Base-by-base conservation (phyloP, 2,888 invertebrate species). In the Opisthograptis luteolata region DNA sequence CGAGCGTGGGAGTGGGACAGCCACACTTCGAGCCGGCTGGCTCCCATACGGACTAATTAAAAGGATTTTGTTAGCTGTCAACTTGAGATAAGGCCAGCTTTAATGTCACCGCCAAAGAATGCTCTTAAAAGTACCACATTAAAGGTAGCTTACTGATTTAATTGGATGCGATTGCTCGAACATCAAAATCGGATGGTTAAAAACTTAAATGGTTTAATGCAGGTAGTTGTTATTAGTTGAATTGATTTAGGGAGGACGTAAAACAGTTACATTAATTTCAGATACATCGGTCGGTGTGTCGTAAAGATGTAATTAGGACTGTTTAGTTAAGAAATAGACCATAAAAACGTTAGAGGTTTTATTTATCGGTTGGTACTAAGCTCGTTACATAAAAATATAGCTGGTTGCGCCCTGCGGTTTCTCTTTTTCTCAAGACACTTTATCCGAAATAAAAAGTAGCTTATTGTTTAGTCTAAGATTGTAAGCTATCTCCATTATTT, bases 11-110 rank as follows among this genome's bases (percentile, higher is more conserved):
- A 78, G 77, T 66, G 63, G 58, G 72, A 60, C 66, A 57, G 35
- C 39, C 49, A 59, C 56, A 65, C 65, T 55, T 54, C 58, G 64
- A 61, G 63, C 68, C 54, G 30, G 37, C 32, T 39, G 55, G 62
- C 34, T 59, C 53, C 72, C 74, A 59, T 51, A 70, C 74, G 63
- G 66, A 60, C 81, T 88, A 89, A 90, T 90, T 90, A 90, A 90
- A 90, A 86, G 86, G 87, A 87, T 87, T 89, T 88, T 87, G 87
- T 89, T 76, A 87, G 82, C 85, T 88, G 89, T 90, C 89, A 88
- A 81, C 80, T 70, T 57, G 65, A 82, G 89, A 90, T 88, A 88
- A 84, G 67, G 63, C 64, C 55, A 27, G 58, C 81, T 87, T 88
- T 89, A 76, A 86, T 61, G 68, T 60, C 64, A 70, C 86, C 88